Evolutionary conservation across 2,797 vertebrate genomes (phyloP), one percentile per base, ranked within the genome.

Genomic region (Dryobates pubescens): DNA sequence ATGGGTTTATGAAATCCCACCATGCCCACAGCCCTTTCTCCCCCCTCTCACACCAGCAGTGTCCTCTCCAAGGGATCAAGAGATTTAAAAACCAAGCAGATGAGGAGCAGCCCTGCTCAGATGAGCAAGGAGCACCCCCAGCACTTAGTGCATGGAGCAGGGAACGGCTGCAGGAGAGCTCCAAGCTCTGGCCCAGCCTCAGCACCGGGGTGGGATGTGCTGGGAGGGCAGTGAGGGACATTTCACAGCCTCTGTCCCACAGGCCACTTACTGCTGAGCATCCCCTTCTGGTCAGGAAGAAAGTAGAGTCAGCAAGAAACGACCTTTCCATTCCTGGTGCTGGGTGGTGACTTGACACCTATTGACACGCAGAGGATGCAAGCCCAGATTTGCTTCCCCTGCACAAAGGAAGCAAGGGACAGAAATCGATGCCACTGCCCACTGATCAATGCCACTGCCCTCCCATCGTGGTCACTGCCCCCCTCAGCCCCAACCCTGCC

Each of bases 301-400:
- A 81, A 86, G 92, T 10, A 57, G 91, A 38, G 34, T 64, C 74
- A n/a, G 92, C 83, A 49, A 86, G 94, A 83, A 90, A 4, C 0
- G 47, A 61, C 74, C 82, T 65, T 64, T 76, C 57, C 83, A 68
- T 43, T 0, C 17, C 61, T 2, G 8, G 67, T 1, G 51, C 72
- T 6, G 59, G 70, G 88, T 4, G 84, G 88, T 58, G 84, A 38
- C 89, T 75, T 87, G 89, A 89, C 92, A 93, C 87, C 89, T 91
- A 88, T 86, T 22, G 91, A 93, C 17, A 3, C 4, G 70, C 83
- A 20, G 88, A 56, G 78, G 70, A 53, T 80, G 89, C 2, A 41
- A 83, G 90, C 36, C 1, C 29, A 58, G 81, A 3, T 68, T 18
- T 62, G 80, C 81, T 79, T 2, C 41, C 87, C 82, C 68, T 3